A percentile compares a stretch with the other conserved stretches of the same genome.
Evolutionary conservation across 2,888 invertebrate species (phyloP).

Genomic region (Acrocyrtus sp.): DNA sequence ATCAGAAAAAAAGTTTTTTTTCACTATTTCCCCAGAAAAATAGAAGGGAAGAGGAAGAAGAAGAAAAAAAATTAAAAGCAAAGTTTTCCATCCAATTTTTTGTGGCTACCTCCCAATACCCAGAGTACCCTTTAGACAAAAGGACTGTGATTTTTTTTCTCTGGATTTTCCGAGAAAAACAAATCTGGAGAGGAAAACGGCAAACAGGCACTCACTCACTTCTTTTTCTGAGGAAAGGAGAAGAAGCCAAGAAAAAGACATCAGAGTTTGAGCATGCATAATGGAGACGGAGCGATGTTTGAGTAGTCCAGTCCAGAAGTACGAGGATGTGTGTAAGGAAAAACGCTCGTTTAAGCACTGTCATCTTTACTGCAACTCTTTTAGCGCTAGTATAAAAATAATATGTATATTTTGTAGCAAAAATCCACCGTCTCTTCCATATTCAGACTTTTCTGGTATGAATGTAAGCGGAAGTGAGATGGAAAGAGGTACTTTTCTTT

Average conservation of each 20-base stretch:
- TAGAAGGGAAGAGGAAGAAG: constrained; percentile 40
- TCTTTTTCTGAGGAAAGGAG: no score
- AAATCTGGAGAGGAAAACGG: neutral
- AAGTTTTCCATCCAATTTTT: constrained; percentile 19
- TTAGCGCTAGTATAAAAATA: no score
- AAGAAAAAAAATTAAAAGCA: constrained; percentile 37
- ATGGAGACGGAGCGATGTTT: neutral
- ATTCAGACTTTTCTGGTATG: no score
- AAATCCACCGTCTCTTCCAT: no score
- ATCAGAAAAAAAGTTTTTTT: constrained; percentile 30
- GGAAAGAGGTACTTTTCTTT: constrained; percentile 10
- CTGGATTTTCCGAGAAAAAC: neutral
- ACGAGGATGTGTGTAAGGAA: no score
- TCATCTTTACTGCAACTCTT: neutral
- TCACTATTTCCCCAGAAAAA: constrained; percentile 17
- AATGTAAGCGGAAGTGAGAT: no score
- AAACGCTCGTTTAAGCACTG: no score
- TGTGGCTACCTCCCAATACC: constrained; percentile 1
- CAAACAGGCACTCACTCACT: no score
- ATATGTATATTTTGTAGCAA: no score
- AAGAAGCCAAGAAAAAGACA: no score
- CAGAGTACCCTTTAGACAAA: constrained; percentile 4
- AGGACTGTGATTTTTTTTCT: neutral
- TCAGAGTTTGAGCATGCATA: neutral
- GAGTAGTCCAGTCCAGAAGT: neutral